Evolutionary conservation across 2,113 vertebrate species (phyloP).

Genomic region (Mesitornis unicolor): DNA sequence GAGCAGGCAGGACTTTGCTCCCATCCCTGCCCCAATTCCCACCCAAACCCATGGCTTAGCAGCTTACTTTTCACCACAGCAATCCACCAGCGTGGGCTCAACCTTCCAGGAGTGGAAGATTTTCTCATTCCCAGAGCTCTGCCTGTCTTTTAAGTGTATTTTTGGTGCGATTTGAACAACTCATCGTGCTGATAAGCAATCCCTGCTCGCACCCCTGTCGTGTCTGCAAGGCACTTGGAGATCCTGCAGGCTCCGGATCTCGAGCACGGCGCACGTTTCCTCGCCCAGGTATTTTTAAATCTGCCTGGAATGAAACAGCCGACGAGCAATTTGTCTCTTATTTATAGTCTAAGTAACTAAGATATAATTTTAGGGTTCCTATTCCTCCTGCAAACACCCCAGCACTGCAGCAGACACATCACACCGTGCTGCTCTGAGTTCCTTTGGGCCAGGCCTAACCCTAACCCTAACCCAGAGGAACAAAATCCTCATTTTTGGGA

Average conservation of each 20-base stretch:
- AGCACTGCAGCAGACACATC: background rate
- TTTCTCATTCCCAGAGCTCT: background rate
- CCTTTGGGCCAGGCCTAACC: background rate
- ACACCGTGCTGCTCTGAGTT: accelerated
- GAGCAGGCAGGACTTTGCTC: background rate
- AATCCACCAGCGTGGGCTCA: background rate
- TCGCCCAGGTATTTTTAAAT: constrained; percentile 14
- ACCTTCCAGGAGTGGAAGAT: background rate
- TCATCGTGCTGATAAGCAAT: background rate
- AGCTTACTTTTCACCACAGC: background rate
- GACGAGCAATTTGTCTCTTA: background rate
- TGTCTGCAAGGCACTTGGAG: background rate
- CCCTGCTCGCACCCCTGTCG: background rate
- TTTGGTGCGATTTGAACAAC: background rate
- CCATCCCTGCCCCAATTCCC: background rate
- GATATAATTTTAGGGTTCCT: background rate
- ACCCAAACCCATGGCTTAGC: background rate
- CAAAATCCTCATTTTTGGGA: background rate
- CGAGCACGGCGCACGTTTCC: background rate
- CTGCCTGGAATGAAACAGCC: background rate
- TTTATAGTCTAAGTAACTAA: background rate
- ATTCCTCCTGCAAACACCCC: accelerated
- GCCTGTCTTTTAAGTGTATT: background rate
- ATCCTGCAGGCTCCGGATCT: background rate
- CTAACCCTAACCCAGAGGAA: background rate